Evolutionary conservation across 2,888 invertebrate species (phyloP).

Genomic region (Chymomyza procnemis): DNA sequence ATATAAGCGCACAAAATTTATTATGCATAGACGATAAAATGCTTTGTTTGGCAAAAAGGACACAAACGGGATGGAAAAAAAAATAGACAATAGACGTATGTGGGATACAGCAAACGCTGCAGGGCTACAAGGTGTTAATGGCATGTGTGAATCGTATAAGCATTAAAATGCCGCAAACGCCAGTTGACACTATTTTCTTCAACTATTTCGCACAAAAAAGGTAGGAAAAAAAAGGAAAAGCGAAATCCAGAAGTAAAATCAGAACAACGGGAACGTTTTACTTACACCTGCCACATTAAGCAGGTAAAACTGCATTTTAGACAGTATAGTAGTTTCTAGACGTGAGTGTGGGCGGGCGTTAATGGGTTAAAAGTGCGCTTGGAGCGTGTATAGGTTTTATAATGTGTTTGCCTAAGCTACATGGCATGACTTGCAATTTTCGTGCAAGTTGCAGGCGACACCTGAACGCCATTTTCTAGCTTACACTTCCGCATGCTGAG

Average conservation of each 20-base stretch:
- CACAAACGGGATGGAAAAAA: conserved; percentile 50
- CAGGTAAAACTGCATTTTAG: conserved; percentile 40
- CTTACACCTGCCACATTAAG: conserved; percentile 2
- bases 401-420: conserved; percentile 54
- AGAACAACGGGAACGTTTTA: not conserved
- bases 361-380: conserved; percentile 72
- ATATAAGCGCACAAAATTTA: conserved; percentile 47
- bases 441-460: conserved; percentile 46
- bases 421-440: conserved; percentile 63
- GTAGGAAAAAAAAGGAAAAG: no score
- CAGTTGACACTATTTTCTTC: conserved; percentile 69
- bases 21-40: conserved; percentile 71
- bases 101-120: not conserved
- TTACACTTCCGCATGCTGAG: conserved; percentile 67
- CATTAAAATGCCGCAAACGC: conserved; percentile 67
- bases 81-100: conserved; percentile 56
- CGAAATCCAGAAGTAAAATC: conserved; percentile 3
- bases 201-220: conserved; percentile 33
- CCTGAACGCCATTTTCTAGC: conserved; percentile 62
- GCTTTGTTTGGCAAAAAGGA: conserved; percentile 49
- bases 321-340: conserved; percentile 3
- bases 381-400: conserved; percentile 68
- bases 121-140: conserved; percentile 1
- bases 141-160: conserved; percentile 17
- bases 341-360: conserved; percentile 53